Conservation (phyloP, 2,113 vertebrate genomes). For the Tragelaphus scriptus region DNA sequence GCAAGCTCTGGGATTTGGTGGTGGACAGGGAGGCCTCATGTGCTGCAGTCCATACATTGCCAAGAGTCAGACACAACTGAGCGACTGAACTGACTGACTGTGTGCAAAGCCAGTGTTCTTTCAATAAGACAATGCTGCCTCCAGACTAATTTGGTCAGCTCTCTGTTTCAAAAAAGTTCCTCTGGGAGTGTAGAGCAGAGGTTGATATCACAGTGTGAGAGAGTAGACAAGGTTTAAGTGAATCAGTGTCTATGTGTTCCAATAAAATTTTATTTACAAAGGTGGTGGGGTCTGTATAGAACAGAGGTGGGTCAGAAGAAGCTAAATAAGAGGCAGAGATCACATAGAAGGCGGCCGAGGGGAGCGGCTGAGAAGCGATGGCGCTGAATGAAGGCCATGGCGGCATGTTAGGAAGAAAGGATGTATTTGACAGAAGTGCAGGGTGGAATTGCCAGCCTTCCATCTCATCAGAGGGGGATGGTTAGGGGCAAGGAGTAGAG, state of each 20-base stretch:
- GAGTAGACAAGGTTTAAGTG: neutral
- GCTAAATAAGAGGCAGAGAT: neutral
- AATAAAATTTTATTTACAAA: neutral
- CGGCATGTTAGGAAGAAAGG: neutral
- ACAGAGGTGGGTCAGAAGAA: neutral
- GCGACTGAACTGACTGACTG: neutral
- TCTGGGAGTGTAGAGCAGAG: neutral
- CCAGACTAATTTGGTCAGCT: neutral
- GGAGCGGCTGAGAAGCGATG: neutral
- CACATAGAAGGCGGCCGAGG: neutral
- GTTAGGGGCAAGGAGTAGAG: neutral
- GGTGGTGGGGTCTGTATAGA: neutral
- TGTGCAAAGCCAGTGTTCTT: neutral
- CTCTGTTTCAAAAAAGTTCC: neutral
- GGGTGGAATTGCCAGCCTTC: neutral
- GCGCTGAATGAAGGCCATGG: neutral
- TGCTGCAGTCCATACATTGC: accelerated
- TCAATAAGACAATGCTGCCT: neutral
- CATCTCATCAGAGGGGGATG: neutral
- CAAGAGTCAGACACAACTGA: neutral
- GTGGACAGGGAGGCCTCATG: neutral
- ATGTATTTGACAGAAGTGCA: neutral
- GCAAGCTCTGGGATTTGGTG: neutral
- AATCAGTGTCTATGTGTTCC: neutral
- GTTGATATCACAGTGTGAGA: neutral